Evolutionary conservation across 2,113 vertebrate genomes (phyloP).

Genomic region (Crypturellus undulatus): DNA sequence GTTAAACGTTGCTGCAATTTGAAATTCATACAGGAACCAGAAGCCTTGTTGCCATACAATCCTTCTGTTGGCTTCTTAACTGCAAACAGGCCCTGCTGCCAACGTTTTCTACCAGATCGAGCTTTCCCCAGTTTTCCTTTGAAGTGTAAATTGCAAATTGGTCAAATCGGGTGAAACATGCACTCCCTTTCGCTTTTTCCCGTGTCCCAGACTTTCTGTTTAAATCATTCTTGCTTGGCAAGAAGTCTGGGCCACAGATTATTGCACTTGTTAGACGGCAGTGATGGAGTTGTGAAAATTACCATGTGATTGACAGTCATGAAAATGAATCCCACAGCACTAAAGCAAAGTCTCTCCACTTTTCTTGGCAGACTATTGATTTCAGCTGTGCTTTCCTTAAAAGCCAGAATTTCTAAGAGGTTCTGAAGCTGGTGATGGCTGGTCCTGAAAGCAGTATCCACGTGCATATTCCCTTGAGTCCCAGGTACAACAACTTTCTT

Average conservation of each 20-base stretch:
- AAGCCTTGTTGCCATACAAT: constrained; percentile 55
- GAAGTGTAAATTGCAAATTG: constrained; percentile 40
- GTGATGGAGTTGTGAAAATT: constrained; percentile 29
- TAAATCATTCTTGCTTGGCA: constrained; percentile 9
- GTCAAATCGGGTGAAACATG: constrained; percentile 23
- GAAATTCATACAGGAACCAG: constrained; percentile 35
- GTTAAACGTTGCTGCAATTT: constrained; percentile 26
- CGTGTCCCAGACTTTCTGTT: not conserved
- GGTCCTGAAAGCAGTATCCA: not conserved
- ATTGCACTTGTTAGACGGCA: constrained; percentile 37
- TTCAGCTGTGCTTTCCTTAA: constrained; percentile 42
- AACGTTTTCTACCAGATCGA: constrained; percentile 28
- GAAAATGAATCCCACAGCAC: constrained; percentile 40
- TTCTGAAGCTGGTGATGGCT: not conserved
- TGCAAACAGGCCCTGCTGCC: constrained; percentile 60
- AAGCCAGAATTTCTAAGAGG: constrained; percentile 13
- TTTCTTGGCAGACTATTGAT: constrained; percentile 43
- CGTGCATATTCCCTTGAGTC: not conserved
- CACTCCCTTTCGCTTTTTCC: not conserved
- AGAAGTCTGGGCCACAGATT: constrained; percentile 16
- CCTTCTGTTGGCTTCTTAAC: constrained; percentile 53
- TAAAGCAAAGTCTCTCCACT: constrained; percentile 22
- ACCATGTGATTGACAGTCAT: not conserved
- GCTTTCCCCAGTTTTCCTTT: constrained; percentile 49
- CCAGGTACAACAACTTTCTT: constrained; percentile 3